Percentiles rank a stretch among this genome's conserved stretches.
Conservation (phyloP, 2,797 vertebrate species). For the Molossus alvarezi region DNA sequence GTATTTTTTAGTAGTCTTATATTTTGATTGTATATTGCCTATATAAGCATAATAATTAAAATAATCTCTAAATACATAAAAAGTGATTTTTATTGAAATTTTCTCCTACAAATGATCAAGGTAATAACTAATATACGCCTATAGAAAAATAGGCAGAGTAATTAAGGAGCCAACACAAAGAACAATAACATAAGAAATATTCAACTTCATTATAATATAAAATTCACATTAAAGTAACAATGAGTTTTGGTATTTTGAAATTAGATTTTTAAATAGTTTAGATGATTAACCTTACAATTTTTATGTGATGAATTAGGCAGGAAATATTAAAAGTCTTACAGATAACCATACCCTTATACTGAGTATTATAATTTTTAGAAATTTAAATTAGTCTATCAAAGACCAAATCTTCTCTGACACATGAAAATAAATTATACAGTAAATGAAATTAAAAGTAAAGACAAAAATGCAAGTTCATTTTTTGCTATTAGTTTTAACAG, state of each 20-base stretch:
- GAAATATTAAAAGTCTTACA: slow-evolving; percentile 14
- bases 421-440: slow-evolving; percentile 26
- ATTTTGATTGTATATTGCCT: slow-evolving; percentile 28
- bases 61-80: not conserved
- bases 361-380: not conserved
- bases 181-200: not conserved
- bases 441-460: slow-evolving; percentile 34
- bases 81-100: slow-evolving; percentile 23
- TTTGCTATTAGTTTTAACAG: not conserved
- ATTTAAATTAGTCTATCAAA: not conserved
- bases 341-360: not conserved
- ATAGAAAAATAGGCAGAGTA: not conserved
- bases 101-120: not conserved
- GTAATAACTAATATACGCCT: not conserved
- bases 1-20: not conserved
- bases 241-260: slow-evolving; percentile 5
- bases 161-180: not conserved
- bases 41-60: not conserved
- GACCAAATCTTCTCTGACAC: not conserved
- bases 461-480: not conserved
- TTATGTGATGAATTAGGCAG: not conserved
- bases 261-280: not conserved
- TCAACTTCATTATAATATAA: not conserved
- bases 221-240: not conserved
- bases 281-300: not conserved